These are phyloP conservation scores for Bombylius discolor DNA, from an alignment of 2,888 invertebrate genomes.

Conservation along the genomic window DNA sequence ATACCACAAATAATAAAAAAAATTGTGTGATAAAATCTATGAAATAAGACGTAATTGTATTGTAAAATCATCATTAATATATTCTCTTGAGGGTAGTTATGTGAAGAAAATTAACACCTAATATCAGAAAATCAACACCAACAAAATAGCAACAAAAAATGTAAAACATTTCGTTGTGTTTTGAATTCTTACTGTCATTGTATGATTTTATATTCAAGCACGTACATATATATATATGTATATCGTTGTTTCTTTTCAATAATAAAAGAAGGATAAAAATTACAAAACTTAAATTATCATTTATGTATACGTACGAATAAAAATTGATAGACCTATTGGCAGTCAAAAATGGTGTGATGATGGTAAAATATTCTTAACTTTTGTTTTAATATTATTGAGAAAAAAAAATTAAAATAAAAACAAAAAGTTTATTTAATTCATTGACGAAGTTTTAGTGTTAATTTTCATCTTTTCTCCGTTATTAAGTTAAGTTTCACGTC, in stretches of 20 bases:
- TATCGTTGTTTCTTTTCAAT: too few relatives aligned
- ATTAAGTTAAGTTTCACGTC: too few relatives aligned
- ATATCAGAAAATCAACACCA: slow-evolving; percentile 19
- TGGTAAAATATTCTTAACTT: too few relatives aligned
- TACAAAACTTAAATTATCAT: too few relatives aligned
- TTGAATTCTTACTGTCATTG: too few relatives aligned
- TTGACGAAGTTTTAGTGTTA: slow-evolving; percentile 11
- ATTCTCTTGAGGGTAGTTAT: slow-evolving; percentile 1
- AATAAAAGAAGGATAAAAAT: too few relatives aligned
- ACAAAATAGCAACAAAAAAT: background rate
- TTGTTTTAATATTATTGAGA: too few relatives aligned
- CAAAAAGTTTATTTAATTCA: slow-evolving; percentile 10
- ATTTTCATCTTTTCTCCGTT: background rate
- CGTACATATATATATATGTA: too few relatives aligned
- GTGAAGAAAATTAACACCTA: slow-evolving; percentile 18
- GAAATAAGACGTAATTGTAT: too few relatives aligned
- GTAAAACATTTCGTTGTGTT: background rate
- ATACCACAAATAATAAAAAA: background rate
- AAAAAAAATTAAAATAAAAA: background rate
- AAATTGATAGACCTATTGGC: slow-evolving; percentile 3
- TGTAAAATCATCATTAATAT: background rate
- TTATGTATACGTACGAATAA: too few relatives aligned
- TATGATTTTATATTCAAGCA: too few relatives aligned
- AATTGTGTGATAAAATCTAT: too few relatives aligned
- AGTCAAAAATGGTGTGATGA: background rate